Evolutionary conservation across 2,113 vertebrate species (phyloP).

Genomic region (Macrotus californicus): DNA sequence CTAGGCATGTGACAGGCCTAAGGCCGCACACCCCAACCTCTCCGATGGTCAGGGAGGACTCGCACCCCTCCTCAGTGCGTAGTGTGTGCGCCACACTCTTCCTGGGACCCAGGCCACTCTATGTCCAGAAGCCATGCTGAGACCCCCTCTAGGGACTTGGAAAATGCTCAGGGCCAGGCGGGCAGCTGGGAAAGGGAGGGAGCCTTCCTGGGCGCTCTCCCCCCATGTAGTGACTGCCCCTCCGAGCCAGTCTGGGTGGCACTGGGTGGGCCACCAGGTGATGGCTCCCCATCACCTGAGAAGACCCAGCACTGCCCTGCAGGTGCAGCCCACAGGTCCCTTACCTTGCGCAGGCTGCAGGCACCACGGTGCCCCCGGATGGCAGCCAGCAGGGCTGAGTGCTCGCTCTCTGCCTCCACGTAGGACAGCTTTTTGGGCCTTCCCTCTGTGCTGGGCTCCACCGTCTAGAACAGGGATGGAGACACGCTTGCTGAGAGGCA

Average conservation of each 20-base stretch:
- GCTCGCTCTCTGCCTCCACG: slow-evolving; percentile 83
- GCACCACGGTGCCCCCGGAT: slow-evolving; percentile 86
- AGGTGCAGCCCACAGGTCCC: neutral
- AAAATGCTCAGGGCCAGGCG: accelerated
- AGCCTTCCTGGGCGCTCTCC: accelerated
- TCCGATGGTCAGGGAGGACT: accelerated
- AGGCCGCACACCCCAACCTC: neutral
- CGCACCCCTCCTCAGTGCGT: accelerated
- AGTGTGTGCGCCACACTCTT: accelerated
- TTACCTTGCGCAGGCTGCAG: slow-evolving; percentile 88
- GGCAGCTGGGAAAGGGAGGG: neutral
- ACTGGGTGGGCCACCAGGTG: too few relatives aligned
- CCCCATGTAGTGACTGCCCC: neutral
- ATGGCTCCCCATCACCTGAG: too few relatives aligned
- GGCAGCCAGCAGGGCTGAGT: slow-evolving; percentile 88
- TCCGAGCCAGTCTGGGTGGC: accelerated
- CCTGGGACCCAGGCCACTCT: accelerated
- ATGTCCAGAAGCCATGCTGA: accelerated
- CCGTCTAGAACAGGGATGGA: slow-evolving; percentile 75
- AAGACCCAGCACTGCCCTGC: neutral
- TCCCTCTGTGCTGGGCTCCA: slow-evolving; percentile 67
- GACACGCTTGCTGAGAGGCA: too few relatives aligned
- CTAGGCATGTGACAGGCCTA: neutral
- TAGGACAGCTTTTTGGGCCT: slow-evolving; percentile 70
- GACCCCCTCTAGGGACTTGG: neutral